Evolutionary conservation across 2,113 vertebrate species (phyloP).

Genomic region (Varanus salvator): DNA sequence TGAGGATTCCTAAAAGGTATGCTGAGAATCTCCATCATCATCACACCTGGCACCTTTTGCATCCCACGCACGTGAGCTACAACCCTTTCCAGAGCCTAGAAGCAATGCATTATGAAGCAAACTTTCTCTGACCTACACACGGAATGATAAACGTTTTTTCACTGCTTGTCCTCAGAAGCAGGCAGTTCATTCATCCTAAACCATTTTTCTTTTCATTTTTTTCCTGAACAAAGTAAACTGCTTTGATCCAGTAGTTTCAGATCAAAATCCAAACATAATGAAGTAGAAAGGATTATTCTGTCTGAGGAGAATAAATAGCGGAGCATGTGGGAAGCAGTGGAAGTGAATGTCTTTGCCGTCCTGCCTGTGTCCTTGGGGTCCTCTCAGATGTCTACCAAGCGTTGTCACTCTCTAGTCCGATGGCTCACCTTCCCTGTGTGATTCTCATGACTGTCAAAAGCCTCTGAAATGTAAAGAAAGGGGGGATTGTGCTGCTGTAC

Average conservation of each 20-base stretch:
- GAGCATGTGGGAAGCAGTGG: neutral
- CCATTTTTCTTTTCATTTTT: neutral
- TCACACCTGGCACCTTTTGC: too few species aligned
- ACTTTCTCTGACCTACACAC: neutral
- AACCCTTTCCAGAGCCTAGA: neutral
- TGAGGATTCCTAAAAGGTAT: too few species aligned
- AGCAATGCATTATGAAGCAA: neutral
- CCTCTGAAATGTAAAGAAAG: conserved; percentile 47
- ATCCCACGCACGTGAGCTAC: too few species aligned
- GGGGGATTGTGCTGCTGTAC: conserved; percentile 13
- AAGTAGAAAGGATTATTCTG: conserved; percentile 8
- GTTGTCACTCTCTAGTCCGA: conserved; percentile 33
- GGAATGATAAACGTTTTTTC: neutral
- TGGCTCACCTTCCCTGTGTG: conserved; percentile 21
- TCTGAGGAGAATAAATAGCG: conserved; percentile 27
- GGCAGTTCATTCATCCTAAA: neutral
- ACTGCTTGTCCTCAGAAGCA: conserved; percentile 3
- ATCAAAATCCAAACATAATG: conserved; percentile 20
- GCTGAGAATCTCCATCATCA: too few species aligned
- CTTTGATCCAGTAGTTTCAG: fast-evolving
- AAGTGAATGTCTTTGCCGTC: neutral
- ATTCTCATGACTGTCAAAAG: conserved; percentile 21
- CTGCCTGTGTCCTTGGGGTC: conserved; percentile 7
- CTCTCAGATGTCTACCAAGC: conserved; percentile 19
- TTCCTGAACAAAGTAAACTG: neutral